phyloP scores from a whole-genome alignment of 1,140 invertebrate species.

The Cyclargus thomasi region DNA sequence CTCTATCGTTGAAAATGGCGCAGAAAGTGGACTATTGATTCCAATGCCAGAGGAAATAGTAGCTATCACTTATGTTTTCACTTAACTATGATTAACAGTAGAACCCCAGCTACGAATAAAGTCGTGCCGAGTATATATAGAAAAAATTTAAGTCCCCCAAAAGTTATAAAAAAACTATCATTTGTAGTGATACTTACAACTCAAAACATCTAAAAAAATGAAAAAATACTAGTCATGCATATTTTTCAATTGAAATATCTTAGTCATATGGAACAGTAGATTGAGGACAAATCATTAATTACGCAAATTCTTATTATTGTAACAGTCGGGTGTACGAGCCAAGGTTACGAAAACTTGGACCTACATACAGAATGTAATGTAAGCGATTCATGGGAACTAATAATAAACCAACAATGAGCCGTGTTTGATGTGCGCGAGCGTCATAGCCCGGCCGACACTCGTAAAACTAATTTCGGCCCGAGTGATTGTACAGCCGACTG shows the following conservation, averaged over 20 bases:
- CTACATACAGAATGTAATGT: constrained; percentile 51
- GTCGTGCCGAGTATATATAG: too few relatives aligned
- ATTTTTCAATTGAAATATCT: neutral
- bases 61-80: constrained; percentile 3
- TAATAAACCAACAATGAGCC: constrained; percentile 69
- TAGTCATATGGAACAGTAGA: neutral
- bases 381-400: constrained; percentile 59
- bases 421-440: constrained; percentile 55
- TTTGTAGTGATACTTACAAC: too few relatives aligned
- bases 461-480: constrained; percentile 63
- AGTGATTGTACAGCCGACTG: constrained; percentile 45
- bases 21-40: constrained; percentile 36
- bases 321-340: constrained; percentile 25
- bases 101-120: neutral
- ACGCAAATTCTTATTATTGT: constrained; percentile 15
- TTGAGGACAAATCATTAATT: neutral
- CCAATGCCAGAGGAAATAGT: neutral
- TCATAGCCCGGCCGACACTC: constrained; percentile 53
- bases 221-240: neutral
- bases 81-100: neutral
- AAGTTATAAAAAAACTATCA: neutral
- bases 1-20: constrained; percentile 21
- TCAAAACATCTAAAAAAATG: too few relatives aligned
- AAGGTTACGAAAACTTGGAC: constrained; percentile 57
- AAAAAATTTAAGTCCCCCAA: too few relatives aligned